These are phyloP conservation scores for Drosophila emarginata DNA, from an alignment of 2,888 invertebrate genomes.

Conservation along the genomic window DNA sequence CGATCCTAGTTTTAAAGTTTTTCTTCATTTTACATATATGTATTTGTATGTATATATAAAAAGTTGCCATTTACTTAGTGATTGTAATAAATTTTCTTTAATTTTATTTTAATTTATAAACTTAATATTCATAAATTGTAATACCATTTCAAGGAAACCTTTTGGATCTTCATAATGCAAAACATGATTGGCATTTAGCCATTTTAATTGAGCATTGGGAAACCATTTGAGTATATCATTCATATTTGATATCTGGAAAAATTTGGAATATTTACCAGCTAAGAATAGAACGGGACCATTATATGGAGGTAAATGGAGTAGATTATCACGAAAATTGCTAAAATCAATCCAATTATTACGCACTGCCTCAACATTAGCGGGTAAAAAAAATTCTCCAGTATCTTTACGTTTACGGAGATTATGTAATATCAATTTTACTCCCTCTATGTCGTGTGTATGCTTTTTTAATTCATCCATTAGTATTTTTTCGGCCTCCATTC, in stretches of 20 bases:
- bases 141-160: constrained; percentile 1
- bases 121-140: not conserved
- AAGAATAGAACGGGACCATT: constrained; percentile 7
- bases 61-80: not conserved
- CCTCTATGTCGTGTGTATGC: not conserved
- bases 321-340: not conserved
- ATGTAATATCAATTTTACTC: not conserved
- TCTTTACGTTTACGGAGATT: not conserved
- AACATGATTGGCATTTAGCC: not conserved
- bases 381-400: constrained; percentile 1
- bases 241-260: constrained; percentile 4
- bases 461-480: not conserved
- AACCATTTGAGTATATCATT: constrained; percentile 1
- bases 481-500: not conserved
- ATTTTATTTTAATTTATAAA: not conserved
- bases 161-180: not conserved
- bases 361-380: not conserved
- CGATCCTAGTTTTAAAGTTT: constrained; percentile 1
- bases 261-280: not conserved
- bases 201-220: constrained; percentile 7
- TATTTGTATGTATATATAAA: not conserved
- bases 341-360: constrained; percentile 1
- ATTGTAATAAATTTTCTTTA: not conserved
- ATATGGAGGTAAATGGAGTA: not conserved
- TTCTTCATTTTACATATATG: no score